Conservation (phyloP, 2,113 vertebrate species). For the Chinchilla lanigera region DNA sequence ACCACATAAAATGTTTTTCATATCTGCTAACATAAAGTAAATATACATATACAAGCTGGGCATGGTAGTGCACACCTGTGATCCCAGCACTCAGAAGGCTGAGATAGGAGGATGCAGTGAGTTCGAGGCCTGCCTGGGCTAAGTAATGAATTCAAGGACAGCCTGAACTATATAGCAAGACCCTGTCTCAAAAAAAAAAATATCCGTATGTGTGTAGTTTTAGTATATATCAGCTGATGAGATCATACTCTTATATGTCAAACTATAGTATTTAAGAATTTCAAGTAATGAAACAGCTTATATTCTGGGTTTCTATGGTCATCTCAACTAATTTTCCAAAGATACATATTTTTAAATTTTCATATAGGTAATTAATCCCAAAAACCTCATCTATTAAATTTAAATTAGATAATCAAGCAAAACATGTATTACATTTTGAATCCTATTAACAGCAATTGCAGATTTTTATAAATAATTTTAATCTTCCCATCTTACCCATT, state of each 20-base stretch:
- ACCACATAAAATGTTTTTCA: not conserved
- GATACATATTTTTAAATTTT: constrained; percentile 27
- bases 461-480: constrained; percentile 62
- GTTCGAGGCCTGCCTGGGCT: not conserved
- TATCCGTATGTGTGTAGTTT: not conserved
- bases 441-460: constrained; percentile 54
- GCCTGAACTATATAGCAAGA: not conserved
- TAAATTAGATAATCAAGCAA: constrained; percentile 51
- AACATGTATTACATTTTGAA: constrained; percentile 41
- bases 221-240: not conserved
- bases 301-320: constrained; percentile 35
- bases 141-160: not conserved
- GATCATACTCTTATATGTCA: constrained; percentile 42
- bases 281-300: constrained; percentile 58
- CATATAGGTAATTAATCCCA: not conserved
- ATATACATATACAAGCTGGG: not conserved
- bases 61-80: not conserved
- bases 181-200: not conserved
- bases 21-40: not conserved
- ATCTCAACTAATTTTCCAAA: constrained; percentile 59
- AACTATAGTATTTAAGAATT: constrained; percentile 49
- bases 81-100: not conserved
- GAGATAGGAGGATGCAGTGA: not conserved
- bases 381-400: constrained; percentile 51
- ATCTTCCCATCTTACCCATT: constrained; percentile 48